A percentile compares a stretch with the other conserved stretches of the same genome.
Evolutionary conservation across 1,140 invertebrate species (phyloP).

Genomic region (Heliconius hewitsoni): DNA sequence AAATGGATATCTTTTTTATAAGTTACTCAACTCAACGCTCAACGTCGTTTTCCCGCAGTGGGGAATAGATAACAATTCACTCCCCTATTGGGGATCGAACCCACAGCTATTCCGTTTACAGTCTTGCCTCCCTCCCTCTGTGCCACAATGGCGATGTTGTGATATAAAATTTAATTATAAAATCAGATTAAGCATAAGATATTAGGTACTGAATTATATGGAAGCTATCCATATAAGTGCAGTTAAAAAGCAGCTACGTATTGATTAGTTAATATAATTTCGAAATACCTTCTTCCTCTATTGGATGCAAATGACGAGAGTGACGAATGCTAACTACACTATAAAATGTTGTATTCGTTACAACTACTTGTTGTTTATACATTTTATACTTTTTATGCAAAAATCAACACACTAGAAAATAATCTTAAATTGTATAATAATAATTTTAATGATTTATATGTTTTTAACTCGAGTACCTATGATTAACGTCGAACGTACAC

Average conservation of each 20-base stretch:
- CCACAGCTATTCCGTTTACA: too few relatives aligned
- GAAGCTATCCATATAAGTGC: background rate
- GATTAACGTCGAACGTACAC: constrained; percentile 37
- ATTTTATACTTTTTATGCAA: constrained; percentile 38
- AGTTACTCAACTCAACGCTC: too few relatives aligned
- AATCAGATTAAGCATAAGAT: too few relatives aligned
- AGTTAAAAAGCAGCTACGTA: background rate
- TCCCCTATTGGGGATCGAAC: too few relatives aligned
- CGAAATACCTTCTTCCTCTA: constrained; percentile 66
- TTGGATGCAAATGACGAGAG: constrained; percentile 63
- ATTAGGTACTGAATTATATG: background rate
- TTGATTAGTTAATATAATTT: constrained; percentile 5
- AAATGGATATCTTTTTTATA: too few relatives aligned
- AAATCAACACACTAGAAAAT: constrained; percentile 14
- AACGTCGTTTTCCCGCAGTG: too few relatives aligned
- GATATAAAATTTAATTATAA: too few relatives aligned
- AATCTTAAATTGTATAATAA: constrained; percentile 19
- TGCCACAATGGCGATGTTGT: too few relatives aligned
- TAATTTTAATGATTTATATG: constrained; percentile 6
- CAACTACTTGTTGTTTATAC: constrained; percentile 61
- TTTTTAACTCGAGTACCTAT: constrained; percentile 7
- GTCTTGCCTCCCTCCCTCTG: too few relatives aligned
- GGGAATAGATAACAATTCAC: too few relatives aligned
- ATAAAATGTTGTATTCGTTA: constrained; percentile 58
- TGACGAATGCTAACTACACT: constrained; percentile 66